Evolutionary conservation across 2,113 vertebrate genomes (phyloP).

Genomic region (Epinephelus fuscoguttatus): DNA sequence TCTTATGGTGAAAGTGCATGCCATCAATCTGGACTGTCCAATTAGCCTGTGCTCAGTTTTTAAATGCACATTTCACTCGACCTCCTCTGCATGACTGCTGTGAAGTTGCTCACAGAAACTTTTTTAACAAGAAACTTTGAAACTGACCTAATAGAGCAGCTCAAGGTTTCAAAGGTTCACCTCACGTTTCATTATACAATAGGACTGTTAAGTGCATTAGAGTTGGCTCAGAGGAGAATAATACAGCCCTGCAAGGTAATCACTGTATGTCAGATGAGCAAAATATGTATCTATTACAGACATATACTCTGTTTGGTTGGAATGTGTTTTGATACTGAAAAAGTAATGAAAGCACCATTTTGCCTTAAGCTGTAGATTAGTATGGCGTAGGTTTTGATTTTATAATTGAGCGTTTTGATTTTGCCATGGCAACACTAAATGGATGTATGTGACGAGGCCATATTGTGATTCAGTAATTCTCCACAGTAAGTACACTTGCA

Average conservation of each 20-base stretch:
- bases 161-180: constrained; percentile 16
- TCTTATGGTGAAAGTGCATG: constrained; percentile 56
- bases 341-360: not conserved
- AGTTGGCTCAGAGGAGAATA: constrained; percentile 1
- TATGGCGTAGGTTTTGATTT: constrained; percentile 1
- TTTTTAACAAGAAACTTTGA: constrained; percentile 50
- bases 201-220: not conserved
- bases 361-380: not conserved
- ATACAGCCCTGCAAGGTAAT: not conserved
- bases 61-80: constrained; percentile 42
- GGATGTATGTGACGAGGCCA: not conserved
- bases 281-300: not conserved
- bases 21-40: constrained; percentile 61
- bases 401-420: constrained; percentile 5
- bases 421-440: not conserved
- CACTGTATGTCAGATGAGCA: not conserved
- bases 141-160: constrained; percentile 16
- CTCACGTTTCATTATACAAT: constrained; percentile 24
- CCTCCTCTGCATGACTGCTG: constrained; percentile 29
- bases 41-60: constrained; percentile 48
- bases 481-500: not conserved
- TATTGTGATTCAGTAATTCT: not conserved
- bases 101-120: constrained; percentile 22
- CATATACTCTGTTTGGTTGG: not conserved
- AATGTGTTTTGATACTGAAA: not conserved